These are phyloP conservation scores for Hypothenemus hampei DNA, from an alignment of 1,140 invertebrate species.

Conservation along the genomic window DNA sequence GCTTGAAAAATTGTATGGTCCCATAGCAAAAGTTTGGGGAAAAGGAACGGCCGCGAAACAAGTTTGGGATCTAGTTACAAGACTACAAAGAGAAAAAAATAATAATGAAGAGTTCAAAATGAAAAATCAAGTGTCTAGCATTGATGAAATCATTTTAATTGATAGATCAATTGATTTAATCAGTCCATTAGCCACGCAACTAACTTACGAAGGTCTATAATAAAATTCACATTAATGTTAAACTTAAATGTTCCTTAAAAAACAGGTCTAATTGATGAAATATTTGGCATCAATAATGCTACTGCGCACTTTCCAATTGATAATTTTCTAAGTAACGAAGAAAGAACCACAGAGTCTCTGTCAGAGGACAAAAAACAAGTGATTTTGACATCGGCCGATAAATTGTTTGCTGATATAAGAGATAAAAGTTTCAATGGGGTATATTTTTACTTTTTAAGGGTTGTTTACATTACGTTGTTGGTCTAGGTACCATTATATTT, in stretches of 20 bases:
- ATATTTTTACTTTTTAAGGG: not conserved
- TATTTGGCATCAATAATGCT: conserved; percentile 64
- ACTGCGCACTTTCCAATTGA: conserved; percentile 79
- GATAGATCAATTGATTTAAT: conserved; percentile 83
- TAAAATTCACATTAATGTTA: no score
- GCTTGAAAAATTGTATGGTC: conserved; percentile 83
- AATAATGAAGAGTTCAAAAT: conserved; percentile 41
- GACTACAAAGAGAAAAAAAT: conserved; percentile 64
- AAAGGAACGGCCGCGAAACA: conserved; percentile 80
- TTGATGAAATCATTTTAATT: conserved; percentile 75
- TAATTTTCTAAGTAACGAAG: conserved; percentile 69
- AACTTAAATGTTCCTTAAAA: no score
- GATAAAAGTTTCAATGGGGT: conserved; percentile 92
- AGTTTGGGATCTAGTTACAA: conserved; percentile 81
- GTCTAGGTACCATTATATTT: conserved; percentile 69
- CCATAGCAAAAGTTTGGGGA: conserved; percentile 83
- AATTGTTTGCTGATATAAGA: conserved; percentile 82
- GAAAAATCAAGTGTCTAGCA: conserved; percentile 53
- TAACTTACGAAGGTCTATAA: conserved; percentile 95
- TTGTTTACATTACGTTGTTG: not conserved
- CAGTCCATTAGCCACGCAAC: conserved; percentile 86
- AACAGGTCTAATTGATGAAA: conserved; percentile 93
- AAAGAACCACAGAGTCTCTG: conserved; percentile 56
- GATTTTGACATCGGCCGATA: conserved; percentile 85
- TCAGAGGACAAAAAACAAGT: conserved; percentile 73